Base-by-base conservation (phyloP, 2,113 vertebrate species). In the Pimephales promelas region DNA sequence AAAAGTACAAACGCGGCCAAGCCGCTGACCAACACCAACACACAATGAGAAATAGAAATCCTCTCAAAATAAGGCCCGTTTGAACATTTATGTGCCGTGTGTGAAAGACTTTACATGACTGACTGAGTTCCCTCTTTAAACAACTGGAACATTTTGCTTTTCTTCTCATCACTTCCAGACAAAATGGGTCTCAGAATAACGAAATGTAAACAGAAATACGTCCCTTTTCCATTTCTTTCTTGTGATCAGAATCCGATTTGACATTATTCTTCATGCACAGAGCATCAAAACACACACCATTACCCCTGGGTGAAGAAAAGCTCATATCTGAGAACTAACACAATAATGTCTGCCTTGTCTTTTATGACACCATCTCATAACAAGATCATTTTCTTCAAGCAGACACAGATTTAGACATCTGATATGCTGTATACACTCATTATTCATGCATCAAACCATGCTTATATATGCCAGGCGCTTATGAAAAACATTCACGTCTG, bases 281-380 rank as follows among this genome's bases (percentile, higher is more conserved):
- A 75, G 28, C 24, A 43, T 84, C 71, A 75, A 47, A 71, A 68
- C 82, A 88, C 88, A 82, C 84, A 86, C 79, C 86, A 28, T 24
- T 88, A 80, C 80, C 90, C 90, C 84, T 18, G 36, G 77, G 87
- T 90, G 85, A 78, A 77, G 78, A 79, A 86, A 86, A 88, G 84
- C 89, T 90, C 88, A 83, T 85, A 90, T 90, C 93, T 90, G 89
- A 94, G 91, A 91, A 92, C 88, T 89, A 89, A 89, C 84, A 90
- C 88, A 91, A 91, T 92, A 92, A 89, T 54, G 82, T 84, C 86
- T 88, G 87, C 85, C 85, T 86, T 86, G 83, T 86, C 90, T 90
- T 90, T 87, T 73, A 89, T 28, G 88, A 66, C 61, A 62, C 86
- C 22, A 73, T 66, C 45, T 80, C 40, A 45, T 61, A 73, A 78